Evolutionary conservation across 2,113 vertebrate genomes (phyloP).

Genomic region (Trinectes maculatus): DNA sequence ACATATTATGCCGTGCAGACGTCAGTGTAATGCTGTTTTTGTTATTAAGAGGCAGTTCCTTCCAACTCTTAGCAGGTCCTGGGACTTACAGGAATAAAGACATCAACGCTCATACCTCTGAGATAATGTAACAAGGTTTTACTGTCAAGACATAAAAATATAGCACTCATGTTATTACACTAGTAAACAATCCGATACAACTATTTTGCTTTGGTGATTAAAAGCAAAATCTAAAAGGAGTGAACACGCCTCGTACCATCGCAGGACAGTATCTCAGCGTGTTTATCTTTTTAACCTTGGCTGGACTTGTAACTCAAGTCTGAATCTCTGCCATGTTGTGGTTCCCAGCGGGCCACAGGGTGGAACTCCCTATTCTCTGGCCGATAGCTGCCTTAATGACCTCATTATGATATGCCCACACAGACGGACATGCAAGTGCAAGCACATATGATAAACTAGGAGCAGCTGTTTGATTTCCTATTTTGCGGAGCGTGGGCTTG

Average conservation of each 20-base stretch:
- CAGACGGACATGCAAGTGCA: constrained; percentile 36
- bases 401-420: constrained; percentile 47
- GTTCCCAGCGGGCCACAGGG: constrained; percentile 22
- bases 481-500: constrained; percentile 18
- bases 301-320: constrained; percentile 12
- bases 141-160: too few relatives aligned
- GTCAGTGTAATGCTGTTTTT: background rate
- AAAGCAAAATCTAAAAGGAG: background rate
- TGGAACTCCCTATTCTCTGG: constrained; percentile 19
- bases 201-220: background rate
- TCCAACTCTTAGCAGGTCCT: too few relatives aligned
- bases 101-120: too few relatives aligned
- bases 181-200: too few relatives aligned
- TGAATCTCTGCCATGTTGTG: constrained; percentile 27
- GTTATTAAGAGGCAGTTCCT: too few relatives aligned
- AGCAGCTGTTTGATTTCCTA: constrained; percentile 66
- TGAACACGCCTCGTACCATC: background rate
- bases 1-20: constrained; percentile 30
- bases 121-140: too few relatives aligned
- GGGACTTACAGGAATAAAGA: too few relatives aligned
- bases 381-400: constrained; percentile 54
- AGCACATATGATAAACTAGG: constrained; percentile 43
- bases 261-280: constrained; percentile 1
- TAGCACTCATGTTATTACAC: background rate
- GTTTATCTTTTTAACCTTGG: constrained; percentile 41